Base-by-base conservation (phyloP, 1,140 invertebrate species). In the Bombus superbus region DNA sequence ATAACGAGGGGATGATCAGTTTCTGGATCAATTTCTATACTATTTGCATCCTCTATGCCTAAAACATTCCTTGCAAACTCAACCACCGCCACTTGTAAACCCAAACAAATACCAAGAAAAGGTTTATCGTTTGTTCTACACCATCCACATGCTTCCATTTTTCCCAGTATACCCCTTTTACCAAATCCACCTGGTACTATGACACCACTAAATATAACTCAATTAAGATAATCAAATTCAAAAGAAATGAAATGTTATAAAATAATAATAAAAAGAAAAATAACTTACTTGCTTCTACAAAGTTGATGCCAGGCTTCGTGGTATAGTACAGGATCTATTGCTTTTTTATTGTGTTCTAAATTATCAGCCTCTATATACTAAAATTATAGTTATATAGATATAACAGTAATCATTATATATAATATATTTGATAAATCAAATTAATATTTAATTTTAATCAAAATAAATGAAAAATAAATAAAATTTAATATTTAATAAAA, bases 121-220 rank as follows among this genome's bases (percentile, higher is more conserved):
- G 99, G 99, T 93, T 98, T 98, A 38, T 97, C 96, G 68, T 98
- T 99, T 91, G 96, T 97, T 74, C 99, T 96, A 74, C 99, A 99
- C 98, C 98, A 99, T 92, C 98, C 96, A 86, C 98, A 98, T 0
- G 99, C 99, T 84, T 97, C 96, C 47, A 99, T 98, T 95, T 99
- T 99, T 6, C 99, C 99, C 94, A 99, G 98, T 91, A 99, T 97
- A 10, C 99, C 99, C 74, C 99, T 96, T 89, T 97, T 97, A 32
- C 99, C 99, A 96, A 99, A 99, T 42, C 99, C 99, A 86, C 99
- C 99, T 59, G 99, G 99, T 15, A 99, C 98, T 84, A 99, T 96
- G 4, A 99, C 97, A 86, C 99, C 99, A 95, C 97, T 98, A 91
- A 83, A 96, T 1, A 92, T 83, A 88, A 83, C 79, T 44, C 9